Conservation (phyloP, 2,113 vertebrate species). For the Oreochromis tanganicae region DNA sequence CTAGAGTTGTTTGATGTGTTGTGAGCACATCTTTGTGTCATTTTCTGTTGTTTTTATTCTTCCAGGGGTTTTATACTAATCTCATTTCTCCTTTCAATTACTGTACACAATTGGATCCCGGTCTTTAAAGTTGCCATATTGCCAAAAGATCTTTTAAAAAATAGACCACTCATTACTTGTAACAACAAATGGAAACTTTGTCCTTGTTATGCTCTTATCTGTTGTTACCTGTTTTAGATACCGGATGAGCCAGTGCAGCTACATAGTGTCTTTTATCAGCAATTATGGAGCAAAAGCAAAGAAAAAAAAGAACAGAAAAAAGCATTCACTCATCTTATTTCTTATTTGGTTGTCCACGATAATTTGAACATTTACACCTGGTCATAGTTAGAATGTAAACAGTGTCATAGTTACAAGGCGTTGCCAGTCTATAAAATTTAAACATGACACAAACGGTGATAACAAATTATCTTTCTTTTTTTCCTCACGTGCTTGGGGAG, state of each 20-base stretch:
- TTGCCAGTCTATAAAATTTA: background rate
- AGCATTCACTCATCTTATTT: background rate
- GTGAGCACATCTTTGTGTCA: background rate
- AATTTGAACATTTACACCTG: background rate
- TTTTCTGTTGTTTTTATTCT: background rate
- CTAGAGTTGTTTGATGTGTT: background rate
- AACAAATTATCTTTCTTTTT: background rate
- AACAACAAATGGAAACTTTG: background rate
- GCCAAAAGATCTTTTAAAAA: background rate
- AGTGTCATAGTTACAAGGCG: background rate
- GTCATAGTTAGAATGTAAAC: background rate
- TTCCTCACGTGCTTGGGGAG: background rate
- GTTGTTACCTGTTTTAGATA: background rate
- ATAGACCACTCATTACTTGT: background rate
- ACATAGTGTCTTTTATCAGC: background rate
- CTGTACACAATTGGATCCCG: background rate
- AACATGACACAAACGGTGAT: background rate
- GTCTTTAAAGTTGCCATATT: background rate
- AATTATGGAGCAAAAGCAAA: background rate
- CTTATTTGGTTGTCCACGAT: background rate
- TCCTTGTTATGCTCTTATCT: background rate
- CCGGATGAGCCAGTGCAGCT: background rate
- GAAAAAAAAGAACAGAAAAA: background rate
- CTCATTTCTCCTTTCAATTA: background rate
- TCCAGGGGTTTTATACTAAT: background rate